These are phyloP conservation scores for Coecobrya sp. DNA, from an alignment of 2,888 invertebrate genomes.

Conservation along the genomic window DNA sequence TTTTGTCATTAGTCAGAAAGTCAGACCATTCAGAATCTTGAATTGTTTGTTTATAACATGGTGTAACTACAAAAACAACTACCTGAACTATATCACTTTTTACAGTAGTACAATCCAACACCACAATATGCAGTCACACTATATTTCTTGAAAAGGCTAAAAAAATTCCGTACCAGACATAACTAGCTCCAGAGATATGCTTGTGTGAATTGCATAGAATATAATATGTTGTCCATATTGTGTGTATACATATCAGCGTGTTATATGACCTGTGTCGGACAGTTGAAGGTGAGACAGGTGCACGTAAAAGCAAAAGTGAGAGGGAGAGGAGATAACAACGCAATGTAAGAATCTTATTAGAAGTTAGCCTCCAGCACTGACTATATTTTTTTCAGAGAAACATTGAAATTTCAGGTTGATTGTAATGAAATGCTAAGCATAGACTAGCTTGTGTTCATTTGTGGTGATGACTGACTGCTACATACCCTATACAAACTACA, in stretches of 20 bases:
- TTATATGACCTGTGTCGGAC: conserved; percentile 85
- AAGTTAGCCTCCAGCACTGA: conserved; percentile 53
- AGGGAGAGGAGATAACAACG: conserved; percentile 8
- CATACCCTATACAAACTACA: neutral
- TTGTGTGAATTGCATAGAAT: neutral
- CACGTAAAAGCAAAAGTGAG: conserved; percentile 56
- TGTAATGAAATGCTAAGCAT: neutral
- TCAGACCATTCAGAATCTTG: neutral
- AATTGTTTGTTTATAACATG: neutral
- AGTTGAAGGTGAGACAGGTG: conserved; percentile 86
- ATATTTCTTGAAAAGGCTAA: too few species aligned
- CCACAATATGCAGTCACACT: too few species aligned
- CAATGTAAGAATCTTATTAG: neutral
- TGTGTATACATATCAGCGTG: conserved; percentile 71
- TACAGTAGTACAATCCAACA: too few species aligned
- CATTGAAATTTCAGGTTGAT: too few species aligned
- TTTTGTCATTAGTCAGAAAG: neutral
- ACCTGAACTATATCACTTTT: too few species aligned
- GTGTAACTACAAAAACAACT: too few species aligned
- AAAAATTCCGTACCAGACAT: neutral
- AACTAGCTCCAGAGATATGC: neutral
- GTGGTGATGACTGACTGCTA: neutral
- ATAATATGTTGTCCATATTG: conserved; percentile 20
- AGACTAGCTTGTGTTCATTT: neutral
- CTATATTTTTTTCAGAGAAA: conserved; percentile 43